Conservation (phyloP, 2,113 vertebrate genomes). For the Ornithorhynchus anatinus region DNA sequence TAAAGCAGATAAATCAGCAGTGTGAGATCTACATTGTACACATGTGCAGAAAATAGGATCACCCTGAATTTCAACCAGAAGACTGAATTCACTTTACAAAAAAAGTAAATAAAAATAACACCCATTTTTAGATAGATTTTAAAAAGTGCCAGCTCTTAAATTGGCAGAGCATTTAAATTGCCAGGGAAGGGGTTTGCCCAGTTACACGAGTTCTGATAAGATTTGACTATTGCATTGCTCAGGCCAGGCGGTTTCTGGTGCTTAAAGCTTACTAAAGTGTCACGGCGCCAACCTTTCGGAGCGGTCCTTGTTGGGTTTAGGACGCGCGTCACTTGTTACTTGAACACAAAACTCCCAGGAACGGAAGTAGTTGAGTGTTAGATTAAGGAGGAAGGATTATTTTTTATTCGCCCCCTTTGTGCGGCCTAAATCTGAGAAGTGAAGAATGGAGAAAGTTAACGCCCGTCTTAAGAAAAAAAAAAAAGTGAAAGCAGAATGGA, state of each 20-base stretch:
- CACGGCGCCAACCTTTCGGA: neutral
- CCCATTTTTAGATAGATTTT: slow-evolving; percentile 53
- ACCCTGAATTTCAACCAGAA: slow-evolving; percentile 68
- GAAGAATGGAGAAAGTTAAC: slow-evolving; percentile 63
- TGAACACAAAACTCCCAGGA: slow-evolving; percentile 50
- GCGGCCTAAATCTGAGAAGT: slow-evolving; percentile 59
- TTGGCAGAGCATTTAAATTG: slow-evolving; percentile 52
- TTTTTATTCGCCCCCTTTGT: slow-evolving; percentile 72
- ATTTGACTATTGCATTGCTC: slow-evolving; percentile 45
- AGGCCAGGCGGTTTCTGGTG: slow-evolving; percentile 34
- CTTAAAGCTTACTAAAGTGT: slow-evolving; percentile 59
- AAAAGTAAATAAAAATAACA: slow-evolving; percentile 71
- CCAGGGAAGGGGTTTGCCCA: slow-evolving; percentile 48
- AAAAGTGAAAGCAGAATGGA: slow-evolving; percentile 37
- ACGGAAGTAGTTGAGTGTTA: slow-evolving; percentile 40
- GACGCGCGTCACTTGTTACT: no score
- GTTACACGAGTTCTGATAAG: slow-evolving; percentile 50
- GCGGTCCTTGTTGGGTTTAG: no score
- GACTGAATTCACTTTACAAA: slow-evolving; percentile 69
- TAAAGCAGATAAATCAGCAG: slow-evolving; percentile 65
- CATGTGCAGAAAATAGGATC: slow-evolving; percentile 68
- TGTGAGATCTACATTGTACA: slow-evolving; percentile 66
- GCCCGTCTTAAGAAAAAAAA: slow-evolving; percentile 54
- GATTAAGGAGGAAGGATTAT: slow-evolving; percentile 41
- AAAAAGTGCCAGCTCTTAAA: slow-evolving; percentile 68